Percentiles rank a stretch among this genome's conserved stretches.
Evolutionary conservation across 2,113 vertebrate species (phyloP).

Genomic region (Sturnus vulgaris): DNA sequence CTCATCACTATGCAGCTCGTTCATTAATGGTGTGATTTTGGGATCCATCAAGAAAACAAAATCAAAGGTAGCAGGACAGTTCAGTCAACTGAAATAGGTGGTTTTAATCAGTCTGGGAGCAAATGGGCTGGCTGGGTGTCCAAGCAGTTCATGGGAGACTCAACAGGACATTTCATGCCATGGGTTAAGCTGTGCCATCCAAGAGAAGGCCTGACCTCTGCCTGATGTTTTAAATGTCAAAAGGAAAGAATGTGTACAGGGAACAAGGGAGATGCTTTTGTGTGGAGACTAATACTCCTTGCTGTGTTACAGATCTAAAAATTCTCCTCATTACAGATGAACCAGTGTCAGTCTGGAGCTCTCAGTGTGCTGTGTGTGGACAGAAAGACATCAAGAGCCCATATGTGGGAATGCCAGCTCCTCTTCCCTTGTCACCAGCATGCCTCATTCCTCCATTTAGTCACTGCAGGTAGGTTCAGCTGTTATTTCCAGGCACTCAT

Average conservation of each 20-base stretch:
- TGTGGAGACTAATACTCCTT: neutral
- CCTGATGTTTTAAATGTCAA: neutral
- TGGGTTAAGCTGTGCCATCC: neutral
- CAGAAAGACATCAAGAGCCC: neutral
- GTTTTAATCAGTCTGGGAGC: neutral
- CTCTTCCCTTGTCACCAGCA: neutral
- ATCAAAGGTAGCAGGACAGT: neutral
- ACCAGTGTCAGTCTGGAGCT: neutral
- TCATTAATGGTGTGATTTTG: neutral
- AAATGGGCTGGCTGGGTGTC: neutral
- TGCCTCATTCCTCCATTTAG: neutral
- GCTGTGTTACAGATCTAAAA: neutral
- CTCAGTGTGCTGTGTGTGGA: fast-evolving
- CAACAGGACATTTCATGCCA: neutral
- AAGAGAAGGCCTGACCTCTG: neutral
- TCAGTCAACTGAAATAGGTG: neutral
- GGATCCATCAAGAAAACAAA: neutral
- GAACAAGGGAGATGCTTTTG: neutral
- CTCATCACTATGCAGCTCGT: neutral
- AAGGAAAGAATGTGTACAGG: neutral
- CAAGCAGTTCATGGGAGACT: neutral
- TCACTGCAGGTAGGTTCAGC: neutral
- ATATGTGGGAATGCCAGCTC: fast-evolving
- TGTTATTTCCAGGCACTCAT: neutral
- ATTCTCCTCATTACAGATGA: neutral